Evolutionary conservation across 2,113 vertebrate species (phyloP), one percentile per base, ranked within the genome.

Genomic region (Notiomystis cincta): DNA sequence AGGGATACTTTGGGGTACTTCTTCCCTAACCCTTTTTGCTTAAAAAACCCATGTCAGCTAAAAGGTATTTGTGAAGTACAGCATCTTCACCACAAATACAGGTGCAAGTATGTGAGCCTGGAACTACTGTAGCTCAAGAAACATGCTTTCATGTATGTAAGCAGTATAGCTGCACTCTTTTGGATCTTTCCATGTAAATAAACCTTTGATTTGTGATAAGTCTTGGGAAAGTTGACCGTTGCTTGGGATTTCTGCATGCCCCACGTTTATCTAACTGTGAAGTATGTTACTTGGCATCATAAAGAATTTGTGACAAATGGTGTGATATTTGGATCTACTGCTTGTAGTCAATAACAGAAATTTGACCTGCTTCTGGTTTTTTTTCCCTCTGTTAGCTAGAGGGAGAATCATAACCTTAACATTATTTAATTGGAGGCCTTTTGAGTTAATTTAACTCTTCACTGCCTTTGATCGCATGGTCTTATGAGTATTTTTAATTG

Each of bases 401-500:
- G 15, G 28, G 50, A 65, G 69, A 96, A 90, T 93, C 89, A 66
- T 92, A 95, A 94, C 89, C 83, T 96, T 81, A 95, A 90, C 90
- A 83, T 95, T 93, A 96, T 93, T 97, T 98, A 98, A 96, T 96
- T 87, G 82, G 67, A 95, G 90, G 71, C 54, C 95, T 88, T 98
- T 95, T 94, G 87, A 97, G 96, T 87, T 97, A 95, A 97, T 97
- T 98, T 97, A 98, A 98, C 93, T 97, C 97, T 96, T 97, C 88
- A 95, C 93, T 96, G 93, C 89, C 84, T 96, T 97, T 92, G 56
- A 70, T 88, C 69, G 47, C 87, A 95, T 93, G 83, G 83, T 84
- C 97, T 92, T 87, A 76, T 15, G 88, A 97, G 87, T 90, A 70
- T 95, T 97, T 97, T 97, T 95, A 97, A 97, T 96, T 94, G 93